Evolutionary conservation across 2,888 invertebrate genomes (phyloP), one percentile per base, ranked within the genome.

Genomic region (Lagria hirta): DNA sequence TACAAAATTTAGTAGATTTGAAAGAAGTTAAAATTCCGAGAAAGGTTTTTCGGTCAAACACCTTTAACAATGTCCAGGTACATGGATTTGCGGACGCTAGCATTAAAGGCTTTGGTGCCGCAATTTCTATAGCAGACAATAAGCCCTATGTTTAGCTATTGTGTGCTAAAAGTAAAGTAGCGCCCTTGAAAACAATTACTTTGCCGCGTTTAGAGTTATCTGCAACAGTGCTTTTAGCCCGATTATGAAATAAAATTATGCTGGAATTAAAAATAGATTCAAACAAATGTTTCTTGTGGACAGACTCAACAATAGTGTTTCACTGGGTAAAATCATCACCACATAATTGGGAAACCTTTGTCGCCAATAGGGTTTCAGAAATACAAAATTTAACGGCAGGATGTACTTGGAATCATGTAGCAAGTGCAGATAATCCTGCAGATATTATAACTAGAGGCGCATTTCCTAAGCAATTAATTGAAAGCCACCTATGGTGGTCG

Each of bases 41-140:
- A 18, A 27, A 43, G 14, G 34, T 37, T 18, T 8, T 37, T 10
- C 15, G 10, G n/a, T 24, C 4, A 2, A n/a, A 14, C 6, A 21
- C 18, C 17, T n/a, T 32, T 10, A 18, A 12, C 5, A 7, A 10
- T 5, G 23, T 47, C 24, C 35, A 46, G 24, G 14, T 46, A n/a
- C 48, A 48, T 15, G 37, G 43, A 6, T 48, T 44, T 34, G n/a
- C 30, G 7, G 48, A 48, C 17, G 43, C 38, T 5, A 15, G 14
- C 3, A 16, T n/a, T 8, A 35, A 13, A 14, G 32, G 18, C 11
- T 32, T 12, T 29, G 53, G 43, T 3, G 30, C 47, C 6, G 47
- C 42, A 5, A 11, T 32, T 10, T 32, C 10, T 8, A 20, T 32
- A 2, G 7, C 4, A 1, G 20, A 32, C 2, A 3, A 3, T 12